Base-by-base conservation (phyloP, 1,140 invertebrate genomes). In the Drosophila insularis region DNA sequence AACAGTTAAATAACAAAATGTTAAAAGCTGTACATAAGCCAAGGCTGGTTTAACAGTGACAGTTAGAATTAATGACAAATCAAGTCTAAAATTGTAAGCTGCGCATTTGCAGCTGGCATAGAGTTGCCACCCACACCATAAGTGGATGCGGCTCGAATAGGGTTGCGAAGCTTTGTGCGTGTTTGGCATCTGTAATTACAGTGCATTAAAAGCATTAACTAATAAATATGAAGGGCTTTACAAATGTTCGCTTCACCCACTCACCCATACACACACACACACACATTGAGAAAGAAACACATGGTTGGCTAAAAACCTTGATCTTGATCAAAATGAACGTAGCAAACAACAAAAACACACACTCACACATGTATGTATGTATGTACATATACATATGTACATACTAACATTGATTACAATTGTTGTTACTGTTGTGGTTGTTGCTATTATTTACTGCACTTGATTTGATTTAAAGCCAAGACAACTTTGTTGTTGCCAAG, bases 391-490 rank as follows among this genome's bases (percentile, higher is more conserved):
- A 27, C 23, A 27, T 27, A 23, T 4, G 2, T 27, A 27, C 19
- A 50, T 11, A 50, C 43, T 50, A 50, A 40, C 66, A 74, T 73
- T 76, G 74, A 68, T 74, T 75, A 65, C 62, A 65, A 71, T 80
- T 76, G 71, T 63, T 70, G 71, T 46, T 37, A 13, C 39, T 61
- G 53, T 50, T 71, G 50, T 13, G 10, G 10, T 66, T 80, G 63
- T 70, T 78, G 68, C 60, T 73, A 76, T 75, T 76, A 79, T 79
- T 80, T 80, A 76, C 72, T 82, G 84, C 82, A 87, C 84, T 87
- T 89, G 75, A 68, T 87, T 86, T 86, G 74, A 89, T 89, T 87
- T 80, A 89, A 81, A 82, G 69, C 76, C 84, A 89, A 77, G 68
- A 75, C 72, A 67, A 70, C 66, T 77, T 77, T 77, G 63, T 65